Base-by-base conservation (phyloP, 2,888 invertebrate species). In the Amphipyra berbera region DNA sequence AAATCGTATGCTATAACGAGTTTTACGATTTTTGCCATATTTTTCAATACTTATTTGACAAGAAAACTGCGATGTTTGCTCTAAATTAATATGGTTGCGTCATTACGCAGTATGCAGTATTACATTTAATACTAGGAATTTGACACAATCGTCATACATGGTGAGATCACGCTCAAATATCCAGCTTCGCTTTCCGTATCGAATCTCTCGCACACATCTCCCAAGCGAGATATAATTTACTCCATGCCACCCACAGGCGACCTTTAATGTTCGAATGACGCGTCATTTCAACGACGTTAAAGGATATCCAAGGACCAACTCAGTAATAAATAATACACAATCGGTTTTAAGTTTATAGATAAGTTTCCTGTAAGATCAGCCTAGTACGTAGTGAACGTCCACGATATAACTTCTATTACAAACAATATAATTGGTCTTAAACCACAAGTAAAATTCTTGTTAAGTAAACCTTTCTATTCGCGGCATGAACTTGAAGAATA, bases 231-330 rank as follows among this genome's bases (percentile, higher is more conserved):
- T 40, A 45, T 14, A n/a, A 54, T 30, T 54, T 40, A 42, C 42
- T 9, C n/a, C 27, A 50, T 35, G 13, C 49, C 53, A 67, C 68
- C 53, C 37, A 67, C 67, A 15, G 15, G 15, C 47, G 14, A 58
- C 42, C 47, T 61, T 27, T 63, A 40, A 46, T 35, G 41, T 61
- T 38, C 21, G 40, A 15, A 60, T 70, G 59, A 75, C 61, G 53
- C 58, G 52, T 48, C 27, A 56, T 50, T 53, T 44, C 44, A 69
- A 42, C 55, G 35, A 58, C 49, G 41, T 40, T 53, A 44, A 53
- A 69, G 62, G 57, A 66, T 50, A 60, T 52, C 13, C 33, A 66
- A 71, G 54, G 59, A 47, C 48, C 10, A 42, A 45, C 7, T 15
- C 37, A 41, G 33, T 46, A n/a, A 38, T 46, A 49, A 30, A 10